Evolutionary conservation across 1,140 invertebrate species (phyloP).

Genomic region (Heliothis subflexa): DNA sequence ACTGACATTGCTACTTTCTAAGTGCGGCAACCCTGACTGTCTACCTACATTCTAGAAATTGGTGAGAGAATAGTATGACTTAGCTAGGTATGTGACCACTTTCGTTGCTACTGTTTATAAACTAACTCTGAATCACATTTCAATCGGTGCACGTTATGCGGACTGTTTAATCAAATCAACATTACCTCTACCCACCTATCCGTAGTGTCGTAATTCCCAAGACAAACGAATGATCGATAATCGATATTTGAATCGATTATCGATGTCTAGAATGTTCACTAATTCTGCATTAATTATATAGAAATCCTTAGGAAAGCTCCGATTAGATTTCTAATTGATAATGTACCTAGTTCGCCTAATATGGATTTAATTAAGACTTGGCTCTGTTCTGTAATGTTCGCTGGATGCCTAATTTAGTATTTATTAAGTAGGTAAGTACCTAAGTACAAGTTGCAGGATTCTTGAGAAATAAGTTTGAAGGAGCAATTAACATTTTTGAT

Average conservation of each 20-base stretch:
- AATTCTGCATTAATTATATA: slow-evolving; percentile 21
- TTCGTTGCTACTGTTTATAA: slow-evolving; percentile 44
- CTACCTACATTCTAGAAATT: slow-evolving; percentile 29
- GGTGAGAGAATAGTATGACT: slow-evolving; percentile 17
- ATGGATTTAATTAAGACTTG: slow-evolving; percentile 38
- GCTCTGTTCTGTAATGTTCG: slow-evolving; percentile 18
- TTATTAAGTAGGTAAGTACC: not conserved
- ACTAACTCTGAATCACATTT: slow-evolving; percentile 34
- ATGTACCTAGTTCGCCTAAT: slow-evolving; percentile 13
- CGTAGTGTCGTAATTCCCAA: slow-evolving; percentile 3
- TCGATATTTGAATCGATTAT: slow-evolving; percentile 25
- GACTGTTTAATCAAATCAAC: slow-evolving; percentile 41
- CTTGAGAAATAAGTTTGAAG: not conserved
- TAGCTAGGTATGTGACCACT: slow-evolving; percentile 7
- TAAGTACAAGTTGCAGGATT: not conserved
- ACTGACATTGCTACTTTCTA: slow-evolving; percentile 14
- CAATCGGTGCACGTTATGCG: slow-evolving; percentile 17
- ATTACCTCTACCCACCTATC: not conserved
- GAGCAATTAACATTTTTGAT: slow-evolving; percentile 27
- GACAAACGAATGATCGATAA: slow-evolving; percentile 26
- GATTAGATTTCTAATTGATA: slow-evolving; percentile 35
- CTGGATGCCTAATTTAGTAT: slow-evolving; percentile 31
- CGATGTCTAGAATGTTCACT: slow-evolving; percentile 27
- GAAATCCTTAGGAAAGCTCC: slow-evolving; percentile 14
- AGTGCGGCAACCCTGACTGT: slow-evolving; percentile 25